Conservation (phyloP, 2,113 vertebrate species). For the Macheiramphus alcinus region DNA sequence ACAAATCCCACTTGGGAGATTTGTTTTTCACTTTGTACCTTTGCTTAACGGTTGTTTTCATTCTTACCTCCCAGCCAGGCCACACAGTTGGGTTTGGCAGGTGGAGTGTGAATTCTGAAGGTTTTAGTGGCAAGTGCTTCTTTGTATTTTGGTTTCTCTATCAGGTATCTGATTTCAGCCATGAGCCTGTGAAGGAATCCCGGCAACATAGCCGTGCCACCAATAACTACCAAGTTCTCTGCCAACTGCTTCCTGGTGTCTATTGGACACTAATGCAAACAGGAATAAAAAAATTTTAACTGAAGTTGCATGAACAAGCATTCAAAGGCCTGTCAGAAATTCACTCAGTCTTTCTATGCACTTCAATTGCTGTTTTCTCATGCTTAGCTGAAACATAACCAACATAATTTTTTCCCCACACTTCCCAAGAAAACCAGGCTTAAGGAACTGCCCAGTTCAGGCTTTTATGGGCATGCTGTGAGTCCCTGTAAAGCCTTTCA, state of each 20-base stretch:
- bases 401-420: background rate
- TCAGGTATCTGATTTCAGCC: conserved; percentile 90
- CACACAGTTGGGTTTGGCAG: conserved; percentile 94
- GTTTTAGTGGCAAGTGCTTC: conserved; percentile 86
- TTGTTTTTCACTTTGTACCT: background rate
- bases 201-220: conserved; percentile 92
- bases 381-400: background rate
- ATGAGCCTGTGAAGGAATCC: conserved; percentile 93
- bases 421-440: background rate
- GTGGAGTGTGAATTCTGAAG: conserved; percentile 90
- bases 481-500: background rate
- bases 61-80: conserved; percentile 95
- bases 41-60: too few relatives aligned
- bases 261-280: conserved; percentile 85
- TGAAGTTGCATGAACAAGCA: background rate
- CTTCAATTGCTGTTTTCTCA: background rate
- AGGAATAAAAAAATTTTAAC: background rate
- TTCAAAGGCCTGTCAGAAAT: background rate
- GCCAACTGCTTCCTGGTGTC: conserved; percentile 94
- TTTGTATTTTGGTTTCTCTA: conserved; percentile 92
- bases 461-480: background rate
- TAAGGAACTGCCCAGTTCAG: background rate
- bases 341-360: background rate
- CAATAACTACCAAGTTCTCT: conserved; percentile 93
- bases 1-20: background rate